These are phyloP conservation scores for Nothoprocta perdicaria DNA, from an alignment of 2,113 vertebrate genomes.

Conservation along the genomic window DNA sequence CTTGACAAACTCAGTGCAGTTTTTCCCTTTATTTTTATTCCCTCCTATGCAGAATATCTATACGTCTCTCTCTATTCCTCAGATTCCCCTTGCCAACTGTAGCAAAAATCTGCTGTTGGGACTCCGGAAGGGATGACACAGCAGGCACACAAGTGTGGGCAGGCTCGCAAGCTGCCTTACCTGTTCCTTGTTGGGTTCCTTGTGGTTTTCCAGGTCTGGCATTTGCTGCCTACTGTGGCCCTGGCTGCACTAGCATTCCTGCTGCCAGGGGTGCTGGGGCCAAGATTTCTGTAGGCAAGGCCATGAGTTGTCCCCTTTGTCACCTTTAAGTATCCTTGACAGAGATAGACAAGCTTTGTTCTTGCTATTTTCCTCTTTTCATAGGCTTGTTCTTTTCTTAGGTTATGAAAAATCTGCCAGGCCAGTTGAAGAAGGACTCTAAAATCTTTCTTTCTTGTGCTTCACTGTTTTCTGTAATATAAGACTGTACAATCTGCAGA, in stretches of 20 bases:
- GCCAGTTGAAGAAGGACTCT: not conserved
- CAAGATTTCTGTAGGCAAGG: not conserved
- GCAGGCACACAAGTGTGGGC: not conserved
- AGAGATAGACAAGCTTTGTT: not conserved
- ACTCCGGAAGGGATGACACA: not conserved
- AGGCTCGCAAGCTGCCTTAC: rapidly evolving
- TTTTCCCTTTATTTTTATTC: not conserved
- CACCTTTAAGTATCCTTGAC: not conserved
- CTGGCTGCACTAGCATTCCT: rapidly evolving
- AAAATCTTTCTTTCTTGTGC: not conserved
- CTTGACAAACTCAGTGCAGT: rapidly evolving
- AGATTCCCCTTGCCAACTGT: not conserved
- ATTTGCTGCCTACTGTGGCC: not conserved
- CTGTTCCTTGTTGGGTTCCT: not conserved
- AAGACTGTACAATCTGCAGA: not conserved
- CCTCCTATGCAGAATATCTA: not conserved
- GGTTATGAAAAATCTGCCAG: not conserved
- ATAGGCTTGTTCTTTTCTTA: not conserved
- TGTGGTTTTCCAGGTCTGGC: not conserved
- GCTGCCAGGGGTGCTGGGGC: not conserved
- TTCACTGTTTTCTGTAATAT: not conserved
- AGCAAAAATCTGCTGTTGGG: not conserved
- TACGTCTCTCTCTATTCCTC: not conserved
- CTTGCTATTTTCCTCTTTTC: not conserved
- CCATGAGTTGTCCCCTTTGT: not conserved